Evolutionary conservation across 92 coral and sea anemone genomes (phyloP), one percentile per base, ranked within the genome.

Genomic region (Porites rus): DNA sequence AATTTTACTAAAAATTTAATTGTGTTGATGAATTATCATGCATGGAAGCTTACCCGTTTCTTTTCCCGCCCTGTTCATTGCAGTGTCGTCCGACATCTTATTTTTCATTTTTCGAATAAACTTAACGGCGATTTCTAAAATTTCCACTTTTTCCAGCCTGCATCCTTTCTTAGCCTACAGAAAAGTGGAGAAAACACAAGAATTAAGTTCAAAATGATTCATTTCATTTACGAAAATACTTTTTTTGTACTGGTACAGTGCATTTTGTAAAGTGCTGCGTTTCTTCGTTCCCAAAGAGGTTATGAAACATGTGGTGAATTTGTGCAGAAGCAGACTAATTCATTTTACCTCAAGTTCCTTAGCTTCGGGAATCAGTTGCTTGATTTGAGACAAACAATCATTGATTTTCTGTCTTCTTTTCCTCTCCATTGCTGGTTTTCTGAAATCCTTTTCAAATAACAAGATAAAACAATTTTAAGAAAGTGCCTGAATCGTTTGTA

Each of bases 91-190:
- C 1, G 78, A 53, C 38, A 51, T 73, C 43, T 70, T 63, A 46
- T 60, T 70, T 3, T 71, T 74, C 53, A 81, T 67, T 62, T 18
- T 83, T 22, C 74, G 83, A 18, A 85, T 66, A n/a, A 76, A 85
- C 2, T 85, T 65, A 46, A 85, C 88, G 43, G 88, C 54, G 18
- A 85, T 76, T 77, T 85, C 88, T 8, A 85, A 61, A 54, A 85
- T 77, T 77, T 85, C 88, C 3, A 83, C 88, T 63, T 85, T 85
- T 85, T 85, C 88, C 17, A 85, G 88, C 60, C 83, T 85, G 12
- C 88, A 76, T 7, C 88, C 88, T 50, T 77, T 76, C 28, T 85
- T 85, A 13, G 75, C 31, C 88, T 85, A 59, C n/a, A 85, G 18
- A 0, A 3, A 12, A 38, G 20, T 28, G 24, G 24, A 70, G 46